Conservation (phyloP, 2,888 invertebrate species). For the Frankliniella intonsa region DNA sequence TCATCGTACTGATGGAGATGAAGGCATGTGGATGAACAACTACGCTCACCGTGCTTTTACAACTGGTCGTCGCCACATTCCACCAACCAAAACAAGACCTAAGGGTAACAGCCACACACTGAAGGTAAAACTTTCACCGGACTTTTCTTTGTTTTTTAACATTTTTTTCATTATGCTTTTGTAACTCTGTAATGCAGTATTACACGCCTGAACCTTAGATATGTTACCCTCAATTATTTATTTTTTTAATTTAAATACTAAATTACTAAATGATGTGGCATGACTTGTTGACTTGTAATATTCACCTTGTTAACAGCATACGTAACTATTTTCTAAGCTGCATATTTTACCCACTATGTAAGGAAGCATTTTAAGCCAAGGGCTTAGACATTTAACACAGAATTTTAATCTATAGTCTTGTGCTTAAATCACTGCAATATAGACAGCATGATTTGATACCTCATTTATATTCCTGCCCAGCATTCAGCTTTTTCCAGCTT, state of each 20-base stretch:
- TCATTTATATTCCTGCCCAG: no score
- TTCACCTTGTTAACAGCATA: no score
- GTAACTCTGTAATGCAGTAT: conserved; percentile 30
- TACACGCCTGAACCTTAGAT: background rate
- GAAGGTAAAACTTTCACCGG: conserved; percentile 48
- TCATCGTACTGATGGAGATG: conserved; percentile 36
- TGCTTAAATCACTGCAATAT: background rate
- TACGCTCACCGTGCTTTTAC: conserved; percentile 67
- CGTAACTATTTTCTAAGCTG: background rate
- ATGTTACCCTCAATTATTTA: background rate
- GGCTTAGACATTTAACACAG: no score
- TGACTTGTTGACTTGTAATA: no score
- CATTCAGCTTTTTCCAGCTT: no score
- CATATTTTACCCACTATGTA: background rate
- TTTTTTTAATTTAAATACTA: no score
- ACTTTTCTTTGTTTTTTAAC: conserved; percentile 30
- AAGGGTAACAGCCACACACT: conserved; percentile 65
- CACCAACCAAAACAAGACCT: conserved; percentile 58
- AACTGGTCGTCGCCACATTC: conserved; percentile 59
- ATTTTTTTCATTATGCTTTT: conserved; percentile 27
- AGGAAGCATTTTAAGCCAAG: background rate
- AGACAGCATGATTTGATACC: background rate
- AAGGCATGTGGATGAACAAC: conserved; percentile 55
- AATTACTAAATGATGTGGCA: no score
- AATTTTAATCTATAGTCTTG: background rate